Evolutionary conservation across 2,113 vertebrate genomes (phyloP), one percentile per base, ranked within the genome.

Genomic region (Coptodon rendalli): DNA sequence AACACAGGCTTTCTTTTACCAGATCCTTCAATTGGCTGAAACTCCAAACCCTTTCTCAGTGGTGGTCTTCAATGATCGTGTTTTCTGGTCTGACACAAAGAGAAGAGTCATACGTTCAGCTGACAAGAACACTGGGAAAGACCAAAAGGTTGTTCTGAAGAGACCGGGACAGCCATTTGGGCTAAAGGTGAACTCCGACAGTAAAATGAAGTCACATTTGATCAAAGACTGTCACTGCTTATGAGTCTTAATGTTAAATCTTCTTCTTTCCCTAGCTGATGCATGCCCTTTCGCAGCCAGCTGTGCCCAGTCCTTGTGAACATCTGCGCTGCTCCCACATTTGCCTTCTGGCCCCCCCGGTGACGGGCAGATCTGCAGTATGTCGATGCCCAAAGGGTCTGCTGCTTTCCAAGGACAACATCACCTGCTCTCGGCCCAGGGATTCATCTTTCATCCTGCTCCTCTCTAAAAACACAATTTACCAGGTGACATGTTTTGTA

Each of bases 11-110:
- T 61, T 84, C n/a, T 82, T 71, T 82, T 57, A 52, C 31, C 89
- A 99, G 98, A 90, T 97, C 9, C 91, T 99, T 45, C 97, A 97
- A 90, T 87, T 99, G 38, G 81, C 83, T 3, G 97, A 97, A 87
- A 97, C 97, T 9, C 96, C 13, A 22, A 98, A 95, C 73, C 98
- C 98, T 13, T 99, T 99, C 7, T 97, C 97, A 0, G 95, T 97
- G 0, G 93, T 92, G 0, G 95, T 99, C 53, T 99, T 99, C 1
- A 98, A 98, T 83, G 96, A 97, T 34, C 86, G 95, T 89, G 82
- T 98, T 76, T 98, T 97, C 94, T 99, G 98, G 98, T 98, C 98
- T 0, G 98, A 99, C 81, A 96, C 95, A 2, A 97, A 97, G 89
- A 94, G 95, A 1, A 95, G 97, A 95, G 96, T 97, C 0, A 94